Percentiles rank a stretch among this genome's conserved stretches.
Conservation (phyloP, 1,140 invertebrate genomes). For the Drosophila micromelanica region DNA sequence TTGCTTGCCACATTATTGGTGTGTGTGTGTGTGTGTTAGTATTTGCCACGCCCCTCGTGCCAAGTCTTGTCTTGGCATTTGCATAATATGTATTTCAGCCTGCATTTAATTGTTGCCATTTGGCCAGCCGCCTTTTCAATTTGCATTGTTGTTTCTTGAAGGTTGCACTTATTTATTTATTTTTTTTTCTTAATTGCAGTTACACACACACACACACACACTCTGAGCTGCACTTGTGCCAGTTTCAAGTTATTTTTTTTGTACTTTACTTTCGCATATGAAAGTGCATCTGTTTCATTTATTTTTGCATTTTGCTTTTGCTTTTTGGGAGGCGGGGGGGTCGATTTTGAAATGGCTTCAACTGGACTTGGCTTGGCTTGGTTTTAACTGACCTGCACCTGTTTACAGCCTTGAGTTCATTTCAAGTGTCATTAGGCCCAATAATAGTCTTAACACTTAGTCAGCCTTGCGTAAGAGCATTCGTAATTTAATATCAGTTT, state of each 20-base stretch:
- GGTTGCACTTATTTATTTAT: conserved; percentile 42
- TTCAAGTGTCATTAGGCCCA: conserved; percentile 21
- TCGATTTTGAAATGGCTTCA: conserved; percentile 47
- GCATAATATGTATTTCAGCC: conserved; percentile 60
- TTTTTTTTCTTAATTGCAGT: conserved; percentile 28
- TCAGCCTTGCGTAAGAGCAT: background rate
- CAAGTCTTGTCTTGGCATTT: conserved; percentile 36
- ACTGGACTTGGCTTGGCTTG: conserved; percentile 7
- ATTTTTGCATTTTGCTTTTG: conserved; percentile 21
- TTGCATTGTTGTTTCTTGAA: conserved; percentile 44
- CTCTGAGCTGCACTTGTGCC: conserved; percentile 52
- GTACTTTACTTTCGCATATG: conserved; percentile 54
- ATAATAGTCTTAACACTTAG: conserved; percentile 4
- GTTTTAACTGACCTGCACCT: conserved; percentile 28
- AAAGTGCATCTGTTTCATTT: conserved; percentile 59
- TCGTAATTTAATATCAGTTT: background rate
- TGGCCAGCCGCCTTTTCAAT: conserved; percentile 49
- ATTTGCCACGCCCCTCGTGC: conserved; percentile 29
- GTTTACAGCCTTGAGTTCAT: conserved; percentile 53
- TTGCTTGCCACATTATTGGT: conserved; percentile 11
- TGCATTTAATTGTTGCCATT: conserved; percentile 49
- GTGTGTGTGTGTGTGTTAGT: conserved; percentile 18
- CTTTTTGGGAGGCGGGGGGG: background rate
- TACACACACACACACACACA: conserved; percentile 1
- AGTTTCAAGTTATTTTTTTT: conserved; percentile 34